These are phyloP conservation scores for Gryllus longicercus DNA, from an alignment of 2,888 invertebrate genomes.

Conservation along the genomic window DNA sequence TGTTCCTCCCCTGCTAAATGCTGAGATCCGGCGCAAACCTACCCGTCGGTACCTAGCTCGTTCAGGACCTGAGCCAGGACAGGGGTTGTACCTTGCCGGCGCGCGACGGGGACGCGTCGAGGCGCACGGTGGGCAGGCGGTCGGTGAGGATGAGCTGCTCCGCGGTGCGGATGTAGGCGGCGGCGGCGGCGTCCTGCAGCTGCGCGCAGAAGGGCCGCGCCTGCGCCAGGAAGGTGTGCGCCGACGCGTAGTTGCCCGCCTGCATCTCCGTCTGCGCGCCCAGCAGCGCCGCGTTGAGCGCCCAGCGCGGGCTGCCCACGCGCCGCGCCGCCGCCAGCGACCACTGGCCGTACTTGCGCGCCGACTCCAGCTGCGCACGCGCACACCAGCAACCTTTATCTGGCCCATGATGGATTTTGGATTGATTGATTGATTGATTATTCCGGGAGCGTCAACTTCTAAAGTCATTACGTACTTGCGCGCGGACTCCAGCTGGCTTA, in stretches of 20 bases:
- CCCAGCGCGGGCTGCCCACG: not conserved
- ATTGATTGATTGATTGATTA: no score
- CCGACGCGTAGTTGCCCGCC: not conserved
- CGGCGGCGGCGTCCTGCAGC: conserved; percentile 5
- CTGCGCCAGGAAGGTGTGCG: not conserved
- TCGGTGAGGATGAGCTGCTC: not conserved
- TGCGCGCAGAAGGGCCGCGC: not conserved
- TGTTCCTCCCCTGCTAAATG: no score
- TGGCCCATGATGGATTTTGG: no score
- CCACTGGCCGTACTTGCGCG: conserved; percentile 1
- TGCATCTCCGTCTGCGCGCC: conserved; percentile 7
- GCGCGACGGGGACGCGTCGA: no score
- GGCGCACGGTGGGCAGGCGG: not conserved
- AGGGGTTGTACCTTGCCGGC: no score
- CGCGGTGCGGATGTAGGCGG: not conserved
- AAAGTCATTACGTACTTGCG: no score
- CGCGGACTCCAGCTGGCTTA: no score
- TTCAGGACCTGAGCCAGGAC: no score
- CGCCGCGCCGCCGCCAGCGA: not conserved
- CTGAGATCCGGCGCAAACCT: no score
- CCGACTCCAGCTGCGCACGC: not conserved
- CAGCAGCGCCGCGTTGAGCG: not conserved
- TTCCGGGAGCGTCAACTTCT: no score
- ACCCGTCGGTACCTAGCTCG: no score
- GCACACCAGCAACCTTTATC: not conserved